Evolutionary conservation across 2,113 vertebrate species (phyloP).

Genomic region (Hippocampus barbouri): DNA sequence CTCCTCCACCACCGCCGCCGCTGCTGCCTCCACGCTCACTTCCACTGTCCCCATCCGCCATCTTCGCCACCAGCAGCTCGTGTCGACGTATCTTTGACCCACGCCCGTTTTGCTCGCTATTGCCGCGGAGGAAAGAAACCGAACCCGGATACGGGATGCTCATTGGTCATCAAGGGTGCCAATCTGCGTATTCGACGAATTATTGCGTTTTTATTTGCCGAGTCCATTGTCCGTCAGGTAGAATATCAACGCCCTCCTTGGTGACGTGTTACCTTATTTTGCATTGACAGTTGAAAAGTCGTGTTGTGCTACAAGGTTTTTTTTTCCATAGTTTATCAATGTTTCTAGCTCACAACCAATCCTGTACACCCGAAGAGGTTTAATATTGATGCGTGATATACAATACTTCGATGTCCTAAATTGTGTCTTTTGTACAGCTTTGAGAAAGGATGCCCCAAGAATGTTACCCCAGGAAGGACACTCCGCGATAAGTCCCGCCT

Average conservation of each 20-base stretch:
- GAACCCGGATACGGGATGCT: conserved; percentile 6
- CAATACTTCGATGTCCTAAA: not conserved
- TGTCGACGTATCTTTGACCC: conserved; percentile 70
- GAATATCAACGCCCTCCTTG: conserved; percentile 1
- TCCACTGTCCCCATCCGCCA: conserved; percentile 91
- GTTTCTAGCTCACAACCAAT: not conserved
- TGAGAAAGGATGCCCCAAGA: conserved; percentile 37
- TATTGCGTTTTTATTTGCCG: conserved; percentile 26
- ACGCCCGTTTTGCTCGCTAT: conserved; percentile 28
- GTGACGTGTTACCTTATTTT: conserved; percentile 30
- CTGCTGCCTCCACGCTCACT: conserved; percentile 80
- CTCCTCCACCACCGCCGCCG: conserved; percentile 50
- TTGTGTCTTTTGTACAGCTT: conserved; percentile 28
- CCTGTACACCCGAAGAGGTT: not conserved
- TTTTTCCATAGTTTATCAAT: not conserved
- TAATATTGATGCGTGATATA: not conserved
- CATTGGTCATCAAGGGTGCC: conserved; percentile 40
- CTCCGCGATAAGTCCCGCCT: not conserved
- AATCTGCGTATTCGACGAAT: conserved; percentile 2
- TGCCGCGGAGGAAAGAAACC: conserved; percentile 45
- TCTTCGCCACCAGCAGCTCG: conserved; percentile 82
- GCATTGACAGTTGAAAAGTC: conserved; percentile 24
- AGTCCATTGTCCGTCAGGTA: conserved; percentile 31
- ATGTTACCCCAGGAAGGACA: conserved; percentile 52
- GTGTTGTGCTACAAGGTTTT: not conserved